Conservation (phyloP, 1,140 invertebrate genomes). For the Dufourea novaeangliae region DNA sequence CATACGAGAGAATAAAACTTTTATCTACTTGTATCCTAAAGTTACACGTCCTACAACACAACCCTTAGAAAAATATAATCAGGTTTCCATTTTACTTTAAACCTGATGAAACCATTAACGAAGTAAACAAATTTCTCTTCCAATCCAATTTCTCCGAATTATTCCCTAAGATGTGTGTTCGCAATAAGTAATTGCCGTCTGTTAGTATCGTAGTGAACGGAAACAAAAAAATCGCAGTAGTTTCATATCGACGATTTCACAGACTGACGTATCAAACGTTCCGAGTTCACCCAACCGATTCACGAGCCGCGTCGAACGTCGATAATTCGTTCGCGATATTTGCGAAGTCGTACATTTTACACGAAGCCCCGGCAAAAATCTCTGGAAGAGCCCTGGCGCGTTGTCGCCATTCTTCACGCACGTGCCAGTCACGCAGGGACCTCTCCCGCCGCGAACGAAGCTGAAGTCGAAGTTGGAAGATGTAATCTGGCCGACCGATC, state of each 20-base stretch:
- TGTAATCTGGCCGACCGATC: slow-evolving; percentile 61
- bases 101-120: too few relatives aligned
- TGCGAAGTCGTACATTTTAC: slow-evolving; percentile 50
- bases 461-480: slow-evolving; percentile 37
- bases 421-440: slow-evolving; percentile 43
- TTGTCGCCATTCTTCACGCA: slow-evolving; percentile 53
- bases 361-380: slow-evolving; percentile 52
- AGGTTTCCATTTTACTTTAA: not conserved
- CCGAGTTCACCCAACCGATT: not conserved
- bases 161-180: not conserved
- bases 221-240: not conserved
- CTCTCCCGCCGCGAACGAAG: slow-evolving; percentile 28
- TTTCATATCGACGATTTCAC: not conserved
- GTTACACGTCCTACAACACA: too few relatives aligned
- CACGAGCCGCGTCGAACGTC: not conserved
- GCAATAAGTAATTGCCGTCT: not conserved
- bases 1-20: too few relatives aligned
- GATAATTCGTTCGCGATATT: slow-evolving; percentile 27
- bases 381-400: slow-evolving; percentile 36
- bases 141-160: not conserved
- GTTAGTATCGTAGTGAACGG: not conserved
- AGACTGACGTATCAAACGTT: not conserved
- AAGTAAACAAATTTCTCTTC: not conserved
- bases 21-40: too few relatives aligned
- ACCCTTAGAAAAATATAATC: not conserved